Evolutionary conservation across 2,797 vertebrate species (phyloP).

Genomic region (Enteromius mattozi): DNA sequence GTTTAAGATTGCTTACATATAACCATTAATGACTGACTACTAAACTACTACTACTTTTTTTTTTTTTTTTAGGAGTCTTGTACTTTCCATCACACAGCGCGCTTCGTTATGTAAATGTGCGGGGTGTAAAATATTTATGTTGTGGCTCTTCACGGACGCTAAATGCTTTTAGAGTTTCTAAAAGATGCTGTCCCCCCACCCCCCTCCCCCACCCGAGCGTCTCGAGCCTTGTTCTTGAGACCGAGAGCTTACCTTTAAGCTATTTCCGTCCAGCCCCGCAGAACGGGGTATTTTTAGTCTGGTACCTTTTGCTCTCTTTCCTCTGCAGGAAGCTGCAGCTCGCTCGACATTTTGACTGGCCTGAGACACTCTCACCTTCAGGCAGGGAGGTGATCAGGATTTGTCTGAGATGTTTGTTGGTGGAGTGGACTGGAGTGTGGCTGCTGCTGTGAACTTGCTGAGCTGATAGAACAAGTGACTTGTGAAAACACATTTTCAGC

Average conservation of each 20-base stretch:
- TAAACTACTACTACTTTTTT: too few species aligned
- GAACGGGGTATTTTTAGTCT: slow-evolving; percentile 42
- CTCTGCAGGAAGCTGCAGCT: slow-evolving; percentile 22
- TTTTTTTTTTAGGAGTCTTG: not conserved
- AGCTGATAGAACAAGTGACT: slow-evolving; percentile 4
- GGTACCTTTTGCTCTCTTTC: slow-evolving; percentile 13
- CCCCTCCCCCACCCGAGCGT: not conserved
- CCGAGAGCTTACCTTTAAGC: slow-evolving; percentile 38
- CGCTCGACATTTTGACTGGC: slow-evolving; percentile 22
- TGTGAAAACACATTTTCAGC: slow-evolving; percentile 38
- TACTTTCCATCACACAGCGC: not conserved
- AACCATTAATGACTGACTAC: not conserved
- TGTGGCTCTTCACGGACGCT: not conserved
- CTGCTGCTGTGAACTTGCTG: slow-evolving; percentile 4
- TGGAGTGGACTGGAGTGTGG: not conserved
- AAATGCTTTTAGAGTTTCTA: slow-evolving; percentile 20
- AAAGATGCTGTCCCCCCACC: slow-evolving; percentile 14
- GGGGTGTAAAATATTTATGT: slow-evolving; percentile 48
- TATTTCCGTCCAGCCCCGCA: slow-evolving; percentile 32
- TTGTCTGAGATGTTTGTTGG: not conserved
- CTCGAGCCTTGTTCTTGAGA: not conserved
- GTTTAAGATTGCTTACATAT: not conserved
- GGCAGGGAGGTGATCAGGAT: not conserved
- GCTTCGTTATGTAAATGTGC: slow-evolving; percentile 34
- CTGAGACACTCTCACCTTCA: not conserved